Percentiles rank a stretch among this genome's conserved stretches.
Conservation (phyloP, 1,140 invertebrate species). For the Trichonephila clavata region DNA sequence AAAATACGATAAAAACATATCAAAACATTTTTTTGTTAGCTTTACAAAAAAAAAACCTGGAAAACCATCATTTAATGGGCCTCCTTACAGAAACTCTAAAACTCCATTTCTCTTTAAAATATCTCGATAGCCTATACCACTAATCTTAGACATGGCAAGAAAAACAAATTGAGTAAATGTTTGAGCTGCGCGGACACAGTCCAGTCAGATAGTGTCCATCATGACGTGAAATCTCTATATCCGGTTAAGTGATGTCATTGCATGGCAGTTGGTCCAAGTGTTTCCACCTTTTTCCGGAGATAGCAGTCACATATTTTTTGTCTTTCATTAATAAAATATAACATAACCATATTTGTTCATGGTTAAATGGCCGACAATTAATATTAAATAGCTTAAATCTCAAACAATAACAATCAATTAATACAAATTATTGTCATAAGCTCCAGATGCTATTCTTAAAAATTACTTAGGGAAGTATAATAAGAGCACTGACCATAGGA, state of each 20-base stretch:
- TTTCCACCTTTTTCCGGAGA: slow-evolving; percentile 9
- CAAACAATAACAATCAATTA: no score
- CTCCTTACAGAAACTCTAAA: no score
- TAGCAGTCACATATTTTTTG: not conserved
- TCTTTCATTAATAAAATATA: no score
- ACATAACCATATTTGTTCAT: no score
- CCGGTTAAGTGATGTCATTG: not conserved
- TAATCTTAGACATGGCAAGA: no score
- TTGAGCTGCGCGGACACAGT: not conserved
- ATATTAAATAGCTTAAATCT: no score
- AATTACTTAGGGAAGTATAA: no score
- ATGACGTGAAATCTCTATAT: not conserved
- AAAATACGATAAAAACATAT: not conserved
- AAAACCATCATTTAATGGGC: not conserved
- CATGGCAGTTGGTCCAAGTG: not conserved
- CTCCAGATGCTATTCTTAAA: no score
- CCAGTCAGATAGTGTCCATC: slow-evolving; percentile 6
- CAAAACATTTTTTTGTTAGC: not conserved
- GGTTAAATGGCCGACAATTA: no score
- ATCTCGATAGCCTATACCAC: no score
- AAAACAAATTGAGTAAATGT: not conserved
- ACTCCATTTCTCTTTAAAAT: not conserved
- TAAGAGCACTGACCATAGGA: no score
- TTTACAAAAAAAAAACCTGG: not conserved
- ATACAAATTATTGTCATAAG: no score